Conservation (phyloP, 2,888 invertebrate genomes). For the Merodon equestris region DNA sequence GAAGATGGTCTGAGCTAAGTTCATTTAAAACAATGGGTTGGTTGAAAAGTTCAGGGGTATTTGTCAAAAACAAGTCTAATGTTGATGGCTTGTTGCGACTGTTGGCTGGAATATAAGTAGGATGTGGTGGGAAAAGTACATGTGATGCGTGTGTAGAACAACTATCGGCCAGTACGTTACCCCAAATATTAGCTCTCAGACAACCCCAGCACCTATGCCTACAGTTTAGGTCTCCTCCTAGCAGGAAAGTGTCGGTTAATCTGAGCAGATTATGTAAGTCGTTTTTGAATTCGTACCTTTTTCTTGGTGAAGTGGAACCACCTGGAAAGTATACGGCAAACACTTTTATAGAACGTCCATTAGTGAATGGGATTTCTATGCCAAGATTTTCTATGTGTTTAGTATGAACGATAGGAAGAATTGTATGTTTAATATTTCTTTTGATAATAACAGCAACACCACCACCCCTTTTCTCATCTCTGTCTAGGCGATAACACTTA, state of each 20-base stretch:
- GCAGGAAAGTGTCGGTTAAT: neutral
- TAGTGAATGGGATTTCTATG: neutral
- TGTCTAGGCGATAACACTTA: constrained; percentile 9
- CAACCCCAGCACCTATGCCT: too few relatives aligned
- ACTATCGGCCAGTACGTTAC: neutral
- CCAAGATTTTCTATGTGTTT: constrained; percentile 11
- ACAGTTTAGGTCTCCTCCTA: constrained; percentile 1
- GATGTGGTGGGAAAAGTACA: neutral
- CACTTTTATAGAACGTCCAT: constrained; percentile 6
- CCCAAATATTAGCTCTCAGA: neutral
- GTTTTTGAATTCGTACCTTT: neutral
- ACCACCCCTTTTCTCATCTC: neutral
- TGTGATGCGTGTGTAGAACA: neutral
- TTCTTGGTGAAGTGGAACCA: neutral
- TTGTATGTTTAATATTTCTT: constrained; percentile 11
- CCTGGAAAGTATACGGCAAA: constrained; percentile 1
- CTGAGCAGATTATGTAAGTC: constrained; percentile 3
- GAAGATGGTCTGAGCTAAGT: constrained; percentile 21
- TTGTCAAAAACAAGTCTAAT: constrained; percentile 7
- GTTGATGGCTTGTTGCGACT: constrained; percentile 7
- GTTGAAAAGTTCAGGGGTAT: neutral
- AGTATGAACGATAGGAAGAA: neutral
- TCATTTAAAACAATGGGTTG: constrained; percentile 11
- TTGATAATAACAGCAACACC: constrained; percentile 15
- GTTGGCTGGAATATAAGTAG: constrained; percentile 12